Evolutionary conservation across 1,140 invertebrate genomes (phyloP).

Genomic region (Trachymyrmex cornetzi): DNA sequence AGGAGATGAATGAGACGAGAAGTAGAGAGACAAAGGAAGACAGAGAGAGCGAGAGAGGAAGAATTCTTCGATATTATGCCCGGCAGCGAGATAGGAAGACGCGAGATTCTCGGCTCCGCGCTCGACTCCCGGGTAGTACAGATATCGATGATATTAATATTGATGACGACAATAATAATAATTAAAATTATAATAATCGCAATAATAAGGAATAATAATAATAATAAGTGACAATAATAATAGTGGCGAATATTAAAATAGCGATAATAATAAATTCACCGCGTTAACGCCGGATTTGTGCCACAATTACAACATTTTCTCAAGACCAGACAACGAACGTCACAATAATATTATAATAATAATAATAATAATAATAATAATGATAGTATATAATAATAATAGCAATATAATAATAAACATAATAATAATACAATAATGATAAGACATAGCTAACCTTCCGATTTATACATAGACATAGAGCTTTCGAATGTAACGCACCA

Average conservation of each 20-base stretch:
- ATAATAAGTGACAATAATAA: conserved; percentile 76
- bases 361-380: conserved; percentile 54
- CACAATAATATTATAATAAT: conserved; percentile 62
- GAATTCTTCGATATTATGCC: conserved; percentile 14
- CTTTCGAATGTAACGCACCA: conserved; percentile 75
- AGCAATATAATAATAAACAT: conserved; percentile 73
- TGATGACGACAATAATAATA: conserved; percentile 74
- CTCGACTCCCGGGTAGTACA: conserved; percentile 76
- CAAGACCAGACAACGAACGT: conserved; percentile 57
- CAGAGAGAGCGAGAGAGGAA: conserved; percentile 53
- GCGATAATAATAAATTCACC: conserved; percentile 78
- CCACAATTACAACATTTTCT: conserved; percentile 63
- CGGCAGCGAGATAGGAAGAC: conserved; percentile 57
- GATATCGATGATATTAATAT: conserved; percentile 74
- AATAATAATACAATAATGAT: conserved; percentile 78
- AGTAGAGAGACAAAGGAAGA: conserved; percentile 11
- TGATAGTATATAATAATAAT: too few relatives aligned
- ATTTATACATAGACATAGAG: conserved; percentile 66
- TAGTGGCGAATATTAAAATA: conserved; percentile 73
- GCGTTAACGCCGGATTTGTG: conserved; percentile 73
- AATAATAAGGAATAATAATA: conserved; percentile 75
- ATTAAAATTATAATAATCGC: conserved; percentile 78
- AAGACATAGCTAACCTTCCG: conserved; percentile 68
- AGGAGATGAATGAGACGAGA: conserved; percentile 56
- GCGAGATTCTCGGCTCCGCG: conserved; percentile 78